Base-by-base conservation (phyloP, 2,113 vertebrate genomes). In the Xenotilapia caudafasciata region DNA sequence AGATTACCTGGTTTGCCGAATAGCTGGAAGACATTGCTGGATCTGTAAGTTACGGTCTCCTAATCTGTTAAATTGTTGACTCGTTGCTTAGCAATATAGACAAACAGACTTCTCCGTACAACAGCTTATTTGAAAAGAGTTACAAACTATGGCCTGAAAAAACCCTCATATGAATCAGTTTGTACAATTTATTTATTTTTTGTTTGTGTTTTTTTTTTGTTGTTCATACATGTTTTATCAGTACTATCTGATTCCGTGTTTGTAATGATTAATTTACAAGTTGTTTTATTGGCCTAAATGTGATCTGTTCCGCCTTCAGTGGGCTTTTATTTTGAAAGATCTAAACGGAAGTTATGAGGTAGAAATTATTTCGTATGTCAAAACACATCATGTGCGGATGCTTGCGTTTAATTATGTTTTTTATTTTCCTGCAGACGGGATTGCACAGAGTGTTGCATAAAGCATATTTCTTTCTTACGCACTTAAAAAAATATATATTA, bases 1-100 rank as follows among this genome's bases (percentile, higher is more conserved):
- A 10, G 9, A 3, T 83, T 88, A 96, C 96, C 95, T 97, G 96
- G 79, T 96, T 96, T 58, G 96, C 96, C 5, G 96, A 96, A 80
- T 88, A 97, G 81, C 51, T 89, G n/a, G 92, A 94, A 45, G 95
- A 95, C 96, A 96, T 97, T 6, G 83, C 49, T 56, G 26, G 35
- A 4, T 14, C 53, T 26, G 28, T 45, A 14, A 53, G 2, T 13
- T 28, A 1, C 56, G 21, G 26, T 19, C 10, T 15, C 26, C 11
- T 40, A 17, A 5, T 79, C 5, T 7, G 49, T 45, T 68, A 4
- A 28, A 5, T 23, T 92, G 89, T 92, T 93, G 86, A 92, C 79
- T 45, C 5, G 95, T 96, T 79, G 92, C 96, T 4, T 89, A 89
- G 95, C 89, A 96, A 96, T 92, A 33, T 15, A 19, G 53, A 26